phyloP scores from a whole-genome alignment of 2,113 vertebrate genomes.

The Siniperca knerii region DNA sequence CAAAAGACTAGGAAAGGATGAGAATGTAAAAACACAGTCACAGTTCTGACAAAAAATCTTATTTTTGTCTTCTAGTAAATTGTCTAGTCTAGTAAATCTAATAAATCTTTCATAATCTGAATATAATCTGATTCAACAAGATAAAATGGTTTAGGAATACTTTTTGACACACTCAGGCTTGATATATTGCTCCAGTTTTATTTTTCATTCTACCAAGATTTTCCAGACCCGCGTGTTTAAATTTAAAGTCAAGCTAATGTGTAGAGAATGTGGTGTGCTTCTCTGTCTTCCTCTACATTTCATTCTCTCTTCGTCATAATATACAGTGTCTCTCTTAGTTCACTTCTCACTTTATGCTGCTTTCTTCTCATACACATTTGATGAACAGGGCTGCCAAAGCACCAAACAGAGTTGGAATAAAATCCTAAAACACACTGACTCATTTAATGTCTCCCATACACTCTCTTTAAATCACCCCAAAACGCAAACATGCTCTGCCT shows the following conservation, averaged over 20 bases:
- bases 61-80: not conserved
- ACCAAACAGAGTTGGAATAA: constrained; percentile 2
- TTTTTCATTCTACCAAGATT: constrained; percentile 1
- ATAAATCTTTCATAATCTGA: not conserved
- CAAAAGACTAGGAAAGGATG: not conserved
- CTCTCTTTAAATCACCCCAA: constrained; percentile 7
- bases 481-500: constrained; percentile 5
- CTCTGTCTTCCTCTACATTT: constrained; percentile 12
- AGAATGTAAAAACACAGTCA: not conserved
- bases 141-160: not conserved
- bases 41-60: not conserved
- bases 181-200: not conserved
- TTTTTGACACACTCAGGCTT: not conserved
- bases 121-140: not conserved
- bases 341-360: not conserved
- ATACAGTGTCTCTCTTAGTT: constrained; percentile 1
- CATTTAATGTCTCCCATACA: constrained; percentile 13
- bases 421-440: constrained; percentile 35
- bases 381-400: constrained; percentile 30
- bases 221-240: not conserved
- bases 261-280: constrained; percentile 5
- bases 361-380: constrained; percentile 41
- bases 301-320: constrained; percentile 23
- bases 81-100: not conserved
- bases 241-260: constrained; percentile 6